phyloP scores from a whole-genome alignment of 2,888 invertebrate genomes.

The Stramonita haemastoma region DNA sequence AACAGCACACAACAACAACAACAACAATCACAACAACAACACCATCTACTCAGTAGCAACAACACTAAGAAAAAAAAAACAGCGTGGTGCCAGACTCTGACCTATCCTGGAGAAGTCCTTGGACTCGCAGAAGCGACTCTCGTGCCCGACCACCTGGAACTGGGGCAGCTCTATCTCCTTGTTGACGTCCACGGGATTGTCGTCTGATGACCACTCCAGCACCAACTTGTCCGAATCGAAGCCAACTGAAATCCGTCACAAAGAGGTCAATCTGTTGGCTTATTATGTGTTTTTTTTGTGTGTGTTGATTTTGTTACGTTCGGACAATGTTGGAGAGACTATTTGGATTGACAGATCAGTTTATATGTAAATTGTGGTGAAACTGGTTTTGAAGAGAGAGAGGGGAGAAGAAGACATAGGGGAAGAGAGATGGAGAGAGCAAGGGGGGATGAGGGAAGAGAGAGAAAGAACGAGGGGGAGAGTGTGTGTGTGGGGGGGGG shows the following conservation, averaged over 20 bases:
- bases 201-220: constrained; percentile 55
- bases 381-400: neutral
- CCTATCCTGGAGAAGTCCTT: constrained; percentile 32
- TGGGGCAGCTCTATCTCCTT: constrained; percentile 56
- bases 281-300: neutral
- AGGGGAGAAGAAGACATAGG: neutral
- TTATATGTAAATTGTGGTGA: neutral
- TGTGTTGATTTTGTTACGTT: neutral
- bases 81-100: neutral
- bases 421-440: neutral
- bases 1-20: neutral
- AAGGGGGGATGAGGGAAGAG: neutral
- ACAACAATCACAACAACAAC: neutral
- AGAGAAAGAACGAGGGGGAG: neutral
- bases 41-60: no score
- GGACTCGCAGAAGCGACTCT: constrained; percentile 48
- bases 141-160: constrained; percentile 56
- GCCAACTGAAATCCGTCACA: constrained; percentile 83
- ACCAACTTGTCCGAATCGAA: constrained; percentile 83
- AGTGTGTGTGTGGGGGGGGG: neutral
- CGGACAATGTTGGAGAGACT: neutral
- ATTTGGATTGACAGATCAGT: neutral
- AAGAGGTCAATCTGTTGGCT: neutral
- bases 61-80: neutral
- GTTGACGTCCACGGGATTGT: constrained; percentile 51